Evolutionary conservation across 2,797 vertebrate species (phyloP).

Genomic region (Tokudaia muenninki): DNA sequence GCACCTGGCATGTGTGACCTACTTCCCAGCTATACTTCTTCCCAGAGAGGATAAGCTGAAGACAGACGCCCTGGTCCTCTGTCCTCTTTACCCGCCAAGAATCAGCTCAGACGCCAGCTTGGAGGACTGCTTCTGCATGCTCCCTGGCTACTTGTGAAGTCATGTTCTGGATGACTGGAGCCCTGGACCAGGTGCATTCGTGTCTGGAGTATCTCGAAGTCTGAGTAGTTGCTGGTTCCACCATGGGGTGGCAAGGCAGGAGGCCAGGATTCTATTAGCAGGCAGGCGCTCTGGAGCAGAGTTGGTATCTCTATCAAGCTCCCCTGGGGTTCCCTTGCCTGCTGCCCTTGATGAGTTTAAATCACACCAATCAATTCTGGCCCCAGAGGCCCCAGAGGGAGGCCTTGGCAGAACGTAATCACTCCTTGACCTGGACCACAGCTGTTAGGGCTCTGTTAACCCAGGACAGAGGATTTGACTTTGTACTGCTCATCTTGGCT

Average conservation of each 20-base stretch:
- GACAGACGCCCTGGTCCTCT: fast-evolving
- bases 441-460: background rate
- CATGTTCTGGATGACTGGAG: too few species aligned
- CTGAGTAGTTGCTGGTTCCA: background rate
- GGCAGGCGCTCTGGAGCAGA: background rate
- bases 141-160: too few species aligned
- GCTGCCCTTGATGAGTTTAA: constrained; percentile 1
- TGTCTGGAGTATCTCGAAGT: background rate
- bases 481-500: background rate
- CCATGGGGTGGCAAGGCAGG: background rate
- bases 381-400: background rate
- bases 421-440: background rate
- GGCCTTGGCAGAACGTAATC: fast-evolving
- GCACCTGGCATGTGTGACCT: fast-evolving
- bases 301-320: background rate
- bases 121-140: fast-evolving
- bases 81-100: too few species aligned
- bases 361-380: constrained; percentile 43
- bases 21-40: fast-evolving
- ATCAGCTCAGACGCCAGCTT: fast-evolving
- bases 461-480: background rate
- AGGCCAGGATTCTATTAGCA: background rate
- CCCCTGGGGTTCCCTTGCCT: background rate
- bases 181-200: background rate
- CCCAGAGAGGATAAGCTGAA: background rate